Evolutionary conservation across 2,113 vertebrate genomes (phyloP).

Genomic region (Tympanuchus pallidicinctus): DNA sequence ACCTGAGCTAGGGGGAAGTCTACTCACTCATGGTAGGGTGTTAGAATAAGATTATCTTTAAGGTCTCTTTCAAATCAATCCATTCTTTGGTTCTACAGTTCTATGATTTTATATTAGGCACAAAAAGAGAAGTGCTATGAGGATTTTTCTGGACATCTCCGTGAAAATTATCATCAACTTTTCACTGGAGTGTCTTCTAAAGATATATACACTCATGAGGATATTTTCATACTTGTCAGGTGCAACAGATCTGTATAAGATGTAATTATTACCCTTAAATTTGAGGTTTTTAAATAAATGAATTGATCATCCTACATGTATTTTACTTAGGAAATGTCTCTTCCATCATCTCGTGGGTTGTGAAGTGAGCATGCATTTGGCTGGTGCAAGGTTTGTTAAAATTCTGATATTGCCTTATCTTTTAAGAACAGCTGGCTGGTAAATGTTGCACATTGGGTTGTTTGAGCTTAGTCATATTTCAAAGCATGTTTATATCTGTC

Average conservation of each 20-base stretch:
- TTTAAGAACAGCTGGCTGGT: slow-evolving; percentile 2
- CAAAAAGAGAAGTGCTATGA: neutral
- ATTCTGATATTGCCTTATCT: neutral
- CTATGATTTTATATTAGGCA: neutral
- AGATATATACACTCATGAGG: neutral
- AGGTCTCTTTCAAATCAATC: neutral
- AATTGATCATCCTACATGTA: neutral
- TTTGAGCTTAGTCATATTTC: slow-evolving; percentile 38
- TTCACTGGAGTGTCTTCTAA: neutral
- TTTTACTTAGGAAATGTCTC: neutral
- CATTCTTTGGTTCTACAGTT: neutral
- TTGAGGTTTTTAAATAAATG: neutral
- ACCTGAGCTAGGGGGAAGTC: neutral
- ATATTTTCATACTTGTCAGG: neutral
- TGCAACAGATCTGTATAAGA: neutral
- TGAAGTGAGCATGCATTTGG: neutral
- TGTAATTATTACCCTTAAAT: neutral
- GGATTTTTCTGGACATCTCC: neutral
- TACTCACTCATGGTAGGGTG: neutral
- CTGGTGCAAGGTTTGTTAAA: neutral
- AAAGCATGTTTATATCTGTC: slow-evolving; percentile 42
- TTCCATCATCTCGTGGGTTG: neutral
- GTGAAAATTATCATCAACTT: neutral
- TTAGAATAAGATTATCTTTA: neutral
- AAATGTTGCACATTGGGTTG: neutral